Conservation (phyloP, 2,888 invertebrate genomes). For the Meandrusa payeni region DNA sequence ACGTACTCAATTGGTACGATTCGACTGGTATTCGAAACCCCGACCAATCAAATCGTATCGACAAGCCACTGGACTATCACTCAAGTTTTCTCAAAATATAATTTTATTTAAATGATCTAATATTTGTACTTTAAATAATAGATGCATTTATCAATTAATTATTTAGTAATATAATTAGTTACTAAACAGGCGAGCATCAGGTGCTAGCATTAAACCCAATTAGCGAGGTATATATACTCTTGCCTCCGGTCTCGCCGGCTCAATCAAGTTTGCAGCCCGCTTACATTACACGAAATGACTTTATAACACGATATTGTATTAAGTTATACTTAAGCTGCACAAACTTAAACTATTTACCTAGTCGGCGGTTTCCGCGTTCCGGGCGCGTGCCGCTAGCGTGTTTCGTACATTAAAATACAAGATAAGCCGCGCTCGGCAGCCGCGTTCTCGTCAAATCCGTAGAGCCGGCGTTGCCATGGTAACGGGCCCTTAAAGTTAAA, state of each 20-base stretch:
- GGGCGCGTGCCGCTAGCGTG: conserved; percentile 51
- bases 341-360: conserved; percentile 70
- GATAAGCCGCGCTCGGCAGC: conserved; percentile 42
- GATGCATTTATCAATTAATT: too few species aligned
- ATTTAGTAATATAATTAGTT: conserved; percentile 1
- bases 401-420: conserved; percentile 46
- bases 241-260: conserved; percentile 26
- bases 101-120: too few species aligned
- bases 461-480: conserved; percentile 55
- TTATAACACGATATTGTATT: conserved; percentile 56
- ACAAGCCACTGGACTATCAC: too few species aligned
- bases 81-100: too few species aligned
- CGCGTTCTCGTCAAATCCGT: conserved; percentile 64
- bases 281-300: conserved; percentile 54
- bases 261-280: conserved; percentile 47
- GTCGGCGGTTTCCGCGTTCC: conserved; percentile 62
- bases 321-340: conserved; percentile 35
- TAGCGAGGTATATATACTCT: conserved; percentile 24
- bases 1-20: too few species aligned
- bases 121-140: too few species aligned
- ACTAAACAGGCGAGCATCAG: conserved; percentile 2
- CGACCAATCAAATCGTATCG: too few species aligned
- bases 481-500: conserved; percentile 54
- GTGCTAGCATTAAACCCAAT: conserved; percentile 12
- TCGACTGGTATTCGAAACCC: too few species aligned